These are phyloP conservation scores for Aphaenogaster rudis DNA, from an alignment of 1,140 invertebrate species.

Conservation along the genomic window DNA sequence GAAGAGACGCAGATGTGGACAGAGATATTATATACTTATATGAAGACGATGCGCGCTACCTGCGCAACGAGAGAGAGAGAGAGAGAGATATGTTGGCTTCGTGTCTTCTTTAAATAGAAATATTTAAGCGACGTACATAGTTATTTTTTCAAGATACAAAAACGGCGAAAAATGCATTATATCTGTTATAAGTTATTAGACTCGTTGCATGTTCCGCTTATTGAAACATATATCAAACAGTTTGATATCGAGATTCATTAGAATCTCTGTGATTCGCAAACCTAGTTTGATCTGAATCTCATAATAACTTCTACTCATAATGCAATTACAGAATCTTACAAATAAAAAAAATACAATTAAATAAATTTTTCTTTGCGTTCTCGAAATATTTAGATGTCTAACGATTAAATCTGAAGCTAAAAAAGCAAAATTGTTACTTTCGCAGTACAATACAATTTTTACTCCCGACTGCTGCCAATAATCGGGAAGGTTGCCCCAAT, in stretches of 20 bases:
- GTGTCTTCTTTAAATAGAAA: constrained; percentile 8
- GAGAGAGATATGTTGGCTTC: constrained; percentile 30
- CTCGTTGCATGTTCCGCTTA: constrained; percentile 10
- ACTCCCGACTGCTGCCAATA: too few relatives aligned
- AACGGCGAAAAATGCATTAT: constrained; percentile 12
- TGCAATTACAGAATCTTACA: not conserved
- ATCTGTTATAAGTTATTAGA: not conserved
- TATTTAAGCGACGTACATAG: constrained; percentile 9
- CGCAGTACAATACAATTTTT: too few relatives aligned
- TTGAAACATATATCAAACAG: not conserved
- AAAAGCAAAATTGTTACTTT: not conserved
- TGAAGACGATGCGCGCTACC: not conserved
- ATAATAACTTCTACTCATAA: not conserved
- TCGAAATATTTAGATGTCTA: not conserved
- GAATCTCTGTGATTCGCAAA: not conserved
- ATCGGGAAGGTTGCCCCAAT: too few relatives aligned
- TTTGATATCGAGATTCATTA: not conserved
- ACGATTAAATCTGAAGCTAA: not conserved
- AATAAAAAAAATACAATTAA: not conserved
- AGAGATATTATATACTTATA: constrained; percentile 19
- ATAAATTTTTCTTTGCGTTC: not conserved
- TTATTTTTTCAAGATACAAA: constrained; percentile 36
- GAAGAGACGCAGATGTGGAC: not conserved
- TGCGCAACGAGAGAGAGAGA: constrained; percentile 5
- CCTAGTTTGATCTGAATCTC: not conserved